phyloP scores from a whole-genome alignment of 2,888 invertebrate species.

The Apocheima hispidaria region DNA sequence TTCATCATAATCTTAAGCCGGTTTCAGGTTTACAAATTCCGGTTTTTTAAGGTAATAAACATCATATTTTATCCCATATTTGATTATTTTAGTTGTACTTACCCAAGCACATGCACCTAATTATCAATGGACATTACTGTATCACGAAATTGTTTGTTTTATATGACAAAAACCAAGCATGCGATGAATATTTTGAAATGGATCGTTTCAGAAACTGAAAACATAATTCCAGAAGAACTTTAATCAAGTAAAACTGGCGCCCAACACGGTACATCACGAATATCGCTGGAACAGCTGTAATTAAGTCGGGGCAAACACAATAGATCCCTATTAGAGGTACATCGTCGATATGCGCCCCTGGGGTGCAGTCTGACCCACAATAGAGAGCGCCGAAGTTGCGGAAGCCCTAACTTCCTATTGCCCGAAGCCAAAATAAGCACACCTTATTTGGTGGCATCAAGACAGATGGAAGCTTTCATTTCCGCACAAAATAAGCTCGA shows the following conservation, averaged over 20 bases:
- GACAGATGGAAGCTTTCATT: slow-evolving; percentile 18
- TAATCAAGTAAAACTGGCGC: slow-evolving; percentile 32
- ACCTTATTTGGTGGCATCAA: slow-evolving; percentile 18
- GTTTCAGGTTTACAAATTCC: too few relatives aligned
- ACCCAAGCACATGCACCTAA: too few relatives aligned
- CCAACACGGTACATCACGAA: slow-evolving; percentile 23
- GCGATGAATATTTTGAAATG: neutral
- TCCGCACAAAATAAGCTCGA: slow-evolving; percentile 11
- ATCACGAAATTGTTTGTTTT: too few relatives aligned
- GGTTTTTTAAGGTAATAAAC: too few relatives aligned
- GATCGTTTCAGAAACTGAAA: neutral
- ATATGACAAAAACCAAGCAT: too few relatives aligned
- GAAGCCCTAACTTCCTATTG: slow-evolving; percentile 43
- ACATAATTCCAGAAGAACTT: slow-evolving; percentile 13
- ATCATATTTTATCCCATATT: too few relatives aligned
- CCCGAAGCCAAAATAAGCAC: slow-evolving; percentile 22
- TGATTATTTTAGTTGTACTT: too few relatives aligned
- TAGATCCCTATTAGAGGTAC: slow-evolving; percentile 73
- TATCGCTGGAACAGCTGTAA: slow-evolving; percentile 50
- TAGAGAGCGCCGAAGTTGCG: slow-evolving; percentile 31
- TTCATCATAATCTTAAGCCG: too few relatives aligned
- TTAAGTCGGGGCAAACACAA: slow-evolving; percentile 65
- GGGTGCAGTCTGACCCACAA: slow-evolving; percentile 58
- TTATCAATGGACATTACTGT: too few relatives aligned
- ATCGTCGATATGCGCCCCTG: slow-evolving; percentile 64